Percentiles rank a stretch among this genome's conserved stretches.
Evolutionary conservation across 2,888 invertebrate genomes (phyloP).

Genomic region (Oasisia sp.): DNA sequence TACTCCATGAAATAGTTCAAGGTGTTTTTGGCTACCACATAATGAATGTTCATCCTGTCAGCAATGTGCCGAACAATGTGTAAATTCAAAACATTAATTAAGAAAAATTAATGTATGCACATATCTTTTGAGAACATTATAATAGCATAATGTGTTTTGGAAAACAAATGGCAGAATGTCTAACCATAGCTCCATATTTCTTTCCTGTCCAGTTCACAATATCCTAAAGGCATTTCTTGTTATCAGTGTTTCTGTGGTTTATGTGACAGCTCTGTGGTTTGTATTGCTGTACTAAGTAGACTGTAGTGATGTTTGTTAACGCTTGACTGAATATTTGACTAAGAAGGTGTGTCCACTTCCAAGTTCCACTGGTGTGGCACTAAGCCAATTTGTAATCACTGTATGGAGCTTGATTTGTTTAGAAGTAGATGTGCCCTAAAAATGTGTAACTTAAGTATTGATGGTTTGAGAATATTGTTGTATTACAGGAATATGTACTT

Average conservation of each 20-base stretch:
- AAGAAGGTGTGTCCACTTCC: background rate
- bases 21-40: too few species aligned
- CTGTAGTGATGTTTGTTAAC: background rate
- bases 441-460: background rate
- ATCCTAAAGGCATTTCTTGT: background rate
- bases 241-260: background rate
- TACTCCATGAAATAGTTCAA: too few species aligned
- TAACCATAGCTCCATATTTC: background rate
- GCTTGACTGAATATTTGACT: conserved; percentile 4
- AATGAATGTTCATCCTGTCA: too few species aligned
- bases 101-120: background rate
- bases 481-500: background rate
- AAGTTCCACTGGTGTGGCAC: background rate
- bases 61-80: too few species aligned
- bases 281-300: background rate
- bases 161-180: background rate
- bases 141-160: background rate
- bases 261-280: background rate
- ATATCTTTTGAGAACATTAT: background rate
- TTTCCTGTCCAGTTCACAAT: background rate
- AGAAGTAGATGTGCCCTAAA: background rate
- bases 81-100: too few species aligned
- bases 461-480: background rate
- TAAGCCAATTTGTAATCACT: background rate
- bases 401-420: background rate